Conservation (phyloP, 2,797 vertebrate genomes). For the Parotocinclus haroldoi region DNA sequence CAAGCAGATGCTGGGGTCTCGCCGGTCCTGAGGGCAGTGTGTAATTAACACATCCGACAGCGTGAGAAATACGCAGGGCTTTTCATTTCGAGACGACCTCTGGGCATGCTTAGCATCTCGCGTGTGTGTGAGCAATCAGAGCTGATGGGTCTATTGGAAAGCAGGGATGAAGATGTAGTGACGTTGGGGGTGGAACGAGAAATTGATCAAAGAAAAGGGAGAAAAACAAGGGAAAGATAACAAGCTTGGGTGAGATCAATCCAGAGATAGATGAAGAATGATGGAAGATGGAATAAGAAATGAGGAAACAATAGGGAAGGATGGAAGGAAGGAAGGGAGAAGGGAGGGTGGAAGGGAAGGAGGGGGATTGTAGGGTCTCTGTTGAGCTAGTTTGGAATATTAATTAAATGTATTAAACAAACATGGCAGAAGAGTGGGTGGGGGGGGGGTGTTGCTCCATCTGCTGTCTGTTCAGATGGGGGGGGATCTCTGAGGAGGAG, state of each 20-base stretch:
- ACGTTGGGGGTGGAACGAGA: slow-evolving; percentile 12
- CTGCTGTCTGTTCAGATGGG: slow-evolving; percentile 76
- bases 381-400: slow-evolving; percentile 81
- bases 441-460: slow-evolving; percentile 80
- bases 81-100: slow-evolving; percentile 69
- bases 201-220: slow-evolving; percentile 17
- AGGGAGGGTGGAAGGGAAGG: slow-evolving; percentile 29
- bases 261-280: neutral
- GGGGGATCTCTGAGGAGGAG: slow-evolving; percentile 77
- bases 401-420: slow-evolving; percentile 96
- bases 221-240: neutral
- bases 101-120: slow-evolving; percentile 69
- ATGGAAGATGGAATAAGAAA: neutral
- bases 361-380: slow-evolving; percentile 59
- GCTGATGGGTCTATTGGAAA: slow-evolving; percentile 58
- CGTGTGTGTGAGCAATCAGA: slow-evolving; percentile 74
- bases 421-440: slow-evolving; percentile 77
- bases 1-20: slow-evolving; percentile 30
- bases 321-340: slow-evolving; percentile 2
- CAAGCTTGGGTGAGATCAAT: neutral
- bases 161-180: slow-evolving; percentile 28
- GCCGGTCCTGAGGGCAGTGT: slow-evolving; percentile 49
- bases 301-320: slow-evolving; percentile 2
- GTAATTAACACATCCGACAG: slow-evolving; percentile 67
- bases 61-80: slow-evolving; percentile 67